These are phyloP conservation scores for Megaceryle alcyon DNA, from an alignment of 2,797 vertebrate species.

Conservation along the genomic window DNA sequence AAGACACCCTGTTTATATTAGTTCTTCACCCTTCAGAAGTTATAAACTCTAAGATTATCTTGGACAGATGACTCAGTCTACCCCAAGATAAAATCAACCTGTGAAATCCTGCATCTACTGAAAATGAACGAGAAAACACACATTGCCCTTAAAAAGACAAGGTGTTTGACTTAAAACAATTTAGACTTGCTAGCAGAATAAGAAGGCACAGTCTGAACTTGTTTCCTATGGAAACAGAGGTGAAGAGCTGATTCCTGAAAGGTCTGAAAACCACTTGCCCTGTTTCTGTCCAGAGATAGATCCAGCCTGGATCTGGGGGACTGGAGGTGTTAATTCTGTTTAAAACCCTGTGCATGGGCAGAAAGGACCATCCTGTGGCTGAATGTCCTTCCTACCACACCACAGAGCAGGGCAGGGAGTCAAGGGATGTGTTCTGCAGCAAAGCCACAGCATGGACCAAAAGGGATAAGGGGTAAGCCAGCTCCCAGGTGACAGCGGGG, in stretches of 20 bases:
- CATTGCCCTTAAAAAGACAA: not conserved
- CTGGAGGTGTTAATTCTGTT: not conserved
- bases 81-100: not conserved
- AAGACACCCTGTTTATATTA: not conserved
- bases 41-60: not conserved
- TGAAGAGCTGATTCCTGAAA: not conserved
- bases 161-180: accelerated
- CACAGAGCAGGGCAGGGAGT: not conserved
- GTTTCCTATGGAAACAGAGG: not conserved
- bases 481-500: not conserved
- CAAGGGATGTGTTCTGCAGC: not conserved
- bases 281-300: not conserved
- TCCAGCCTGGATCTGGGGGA: not conserved
- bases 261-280: not conserved
- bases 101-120: not conserved
- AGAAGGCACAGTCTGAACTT: not conserved
- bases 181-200: not conserved
- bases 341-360: accelerated
- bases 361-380: not conserved
- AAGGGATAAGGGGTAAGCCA: not conserved
- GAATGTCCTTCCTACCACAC: accelerated
- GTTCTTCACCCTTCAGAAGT: not conserved
- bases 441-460: not conserved
- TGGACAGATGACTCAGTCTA: not conserved
- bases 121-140: not conserved